Evolutionary conservation across 2,113 vertebrate species (phyloP), one percentile per base, ranked within the genome.

Genomic region (Panthera uncia): DNA sequence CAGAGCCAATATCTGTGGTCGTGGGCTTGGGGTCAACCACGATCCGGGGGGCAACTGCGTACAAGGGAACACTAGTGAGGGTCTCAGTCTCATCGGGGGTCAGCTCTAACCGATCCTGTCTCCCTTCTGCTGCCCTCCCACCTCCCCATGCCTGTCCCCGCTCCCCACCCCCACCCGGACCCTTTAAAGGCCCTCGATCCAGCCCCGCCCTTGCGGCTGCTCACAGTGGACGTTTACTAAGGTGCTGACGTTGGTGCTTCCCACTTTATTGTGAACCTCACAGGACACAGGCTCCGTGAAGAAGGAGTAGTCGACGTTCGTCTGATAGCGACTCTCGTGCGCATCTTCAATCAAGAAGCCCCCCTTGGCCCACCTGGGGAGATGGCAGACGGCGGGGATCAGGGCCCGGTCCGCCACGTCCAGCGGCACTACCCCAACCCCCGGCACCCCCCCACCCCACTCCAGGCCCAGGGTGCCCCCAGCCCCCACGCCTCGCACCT

Each of bases 221-320:
- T 99, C 99, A 99, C 99, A 99, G 98, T 99, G 99, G 9, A 99
- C 99, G 0, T 99, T 99, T 94, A 99, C 99, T 92, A 99, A 98
- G 4, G 99, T 99, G 99, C 99, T 99, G 99, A 99, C 99, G 3
- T 99, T 99, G 97, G 99, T 99, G 99, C 98, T 99, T 55, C 99
- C 99, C 96, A 99, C 99, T 23, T 99, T 99, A 71, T 99, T 99
- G 99, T 99, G 99, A 79, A 99, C 99, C 96, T 99, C 99, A 80
- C 99, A 99, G 85, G 99, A 99, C 68, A 99, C 99, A 0, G 99
- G 99, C 98, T 99, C 99, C 0, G 99, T 99, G 98, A 99, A 99
- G 99, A 99, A 99, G 84, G 99, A 99, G 94, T 99, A 99, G 25
- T 99, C 99, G 0, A 99, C 99, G 0, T 99, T 99, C 0, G 99